Evolutionary conservation across 2,888 invertebrate genomes (phyloP).

Genomic region (Nomada fabriciana): DNA sequence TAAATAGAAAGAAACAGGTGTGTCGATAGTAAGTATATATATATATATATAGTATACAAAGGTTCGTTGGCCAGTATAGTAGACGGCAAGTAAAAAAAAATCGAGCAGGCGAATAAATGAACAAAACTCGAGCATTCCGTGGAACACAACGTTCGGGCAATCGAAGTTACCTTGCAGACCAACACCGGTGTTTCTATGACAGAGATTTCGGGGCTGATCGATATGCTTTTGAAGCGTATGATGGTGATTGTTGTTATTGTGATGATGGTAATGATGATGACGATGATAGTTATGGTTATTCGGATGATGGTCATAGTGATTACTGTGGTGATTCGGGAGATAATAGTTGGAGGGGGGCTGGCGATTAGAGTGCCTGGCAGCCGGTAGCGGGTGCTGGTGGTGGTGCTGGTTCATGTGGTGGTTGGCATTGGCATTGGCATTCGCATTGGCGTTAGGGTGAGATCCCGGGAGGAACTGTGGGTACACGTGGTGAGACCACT

Average conservation of each 20-base stretch:
- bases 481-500: conserved; percentile 98
- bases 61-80: not conserved
- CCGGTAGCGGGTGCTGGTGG: conserved; percentile 85
- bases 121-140: conserved; percentile 72
- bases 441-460: conserved; percentile 89
- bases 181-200: conserved; percentile 87
- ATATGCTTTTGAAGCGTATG: conserved; percentile 86
- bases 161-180: conserved; percentile 86
- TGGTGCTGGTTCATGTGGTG: conserved; percentile 85
- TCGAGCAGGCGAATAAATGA: conserved; percentile 41
- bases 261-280: conserved; percentile 87
- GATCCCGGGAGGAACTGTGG: conserved; percentile 97
- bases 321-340: conserved; percentile 86
- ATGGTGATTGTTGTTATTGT: conserved; percentile 86
- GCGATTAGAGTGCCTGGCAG: conserved; percentile 85
- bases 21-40: conserved; percentile 8
- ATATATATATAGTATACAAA: too few relatives aligned
- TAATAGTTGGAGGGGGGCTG: conserved; percentile 84
- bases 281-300: conserved; percentile 87
- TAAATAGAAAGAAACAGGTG: not conserved
- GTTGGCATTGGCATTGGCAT: conserved; percentile 85
- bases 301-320: conserved; percentile 85
- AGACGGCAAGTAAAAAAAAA: conserved; percentile 12
- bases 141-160: conserved; percentile 69
- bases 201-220: conserved; percentile 85